A percentile compares a stretch with the other conserved stretches of the same genome.
Conservation (phyloP, 2,888 invertebrate genomes). For the Oxytorus armatus region DNA sequence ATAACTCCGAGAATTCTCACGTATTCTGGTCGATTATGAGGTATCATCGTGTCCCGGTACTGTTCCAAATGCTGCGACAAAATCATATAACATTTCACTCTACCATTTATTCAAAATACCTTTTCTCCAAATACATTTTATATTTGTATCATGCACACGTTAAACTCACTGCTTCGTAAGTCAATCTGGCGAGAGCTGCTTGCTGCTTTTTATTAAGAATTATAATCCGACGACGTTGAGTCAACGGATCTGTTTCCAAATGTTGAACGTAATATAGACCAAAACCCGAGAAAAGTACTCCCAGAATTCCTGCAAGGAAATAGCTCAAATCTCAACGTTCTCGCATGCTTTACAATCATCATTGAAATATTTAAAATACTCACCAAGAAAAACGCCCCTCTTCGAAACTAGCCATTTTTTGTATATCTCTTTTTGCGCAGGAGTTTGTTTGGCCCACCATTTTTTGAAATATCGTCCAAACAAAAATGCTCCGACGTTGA, state of each 20-base stretch:
- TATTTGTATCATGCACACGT: no score
- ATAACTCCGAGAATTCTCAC: constrained; percentile 82
- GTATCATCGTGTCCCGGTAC: constrained; percentile 77
- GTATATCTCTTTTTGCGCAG: constrained; percentile 77
- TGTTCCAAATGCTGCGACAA: constrained; percentile 79
- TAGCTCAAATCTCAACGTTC: not conserved
- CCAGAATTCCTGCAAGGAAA: constrained; percentile 73
- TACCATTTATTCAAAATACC: not conserved
- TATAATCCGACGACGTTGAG: constrained; percentile 85
- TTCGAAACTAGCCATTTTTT: constrained; percentile 70
- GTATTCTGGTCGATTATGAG: constrained; percentile 81
- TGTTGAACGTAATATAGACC: constrained; percentile 82
- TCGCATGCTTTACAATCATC: no score
- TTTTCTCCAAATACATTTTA: not conserved
- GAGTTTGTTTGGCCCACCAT: constrained; percentile 84
- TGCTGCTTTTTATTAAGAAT: constrained; percentile 85
- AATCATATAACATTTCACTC: constrained; percentile 17
- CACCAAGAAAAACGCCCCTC: constrained; percentile 67
- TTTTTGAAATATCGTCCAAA: constrained; percentile 81
- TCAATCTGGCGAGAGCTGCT: constrained; percentile 80
- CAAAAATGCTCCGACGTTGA: constrained; percentile 80
- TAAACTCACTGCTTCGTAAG: constrained; percentile 78
- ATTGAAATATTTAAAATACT: not conserved
- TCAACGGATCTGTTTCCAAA: constrained; percentile 85
- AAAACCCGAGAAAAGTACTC: constrained; percentile 67